A percentile compares a stretch with the other conserved stretches of the same genome.
Evolutionary conservation across 2,888 invertebrate species (phyloP).

Genomic region (Resseliella maxima): DNA sequence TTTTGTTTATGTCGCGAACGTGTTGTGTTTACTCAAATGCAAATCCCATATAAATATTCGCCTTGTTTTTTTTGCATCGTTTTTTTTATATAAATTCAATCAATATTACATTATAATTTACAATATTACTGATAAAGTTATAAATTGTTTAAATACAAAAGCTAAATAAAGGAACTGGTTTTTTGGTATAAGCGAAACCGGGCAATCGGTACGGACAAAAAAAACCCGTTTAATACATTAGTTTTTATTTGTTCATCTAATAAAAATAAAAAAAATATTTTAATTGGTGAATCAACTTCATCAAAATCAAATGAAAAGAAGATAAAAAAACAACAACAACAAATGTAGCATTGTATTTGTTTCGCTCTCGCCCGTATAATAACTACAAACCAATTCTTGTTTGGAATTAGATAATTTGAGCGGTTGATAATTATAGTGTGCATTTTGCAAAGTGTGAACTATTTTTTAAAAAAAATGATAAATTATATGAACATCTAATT

Average conservation of each 20-base stretch:
- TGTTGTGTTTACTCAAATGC: constrained; percentile 1
- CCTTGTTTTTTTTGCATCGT: neutral
- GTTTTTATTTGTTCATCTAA: constrained; percentile 45
- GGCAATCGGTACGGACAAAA: neutral
- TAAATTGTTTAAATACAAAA: constrained; percentile 46
- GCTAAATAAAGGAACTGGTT: neutral
- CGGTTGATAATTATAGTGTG: too few species aligned
- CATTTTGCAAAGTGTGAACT: neutral
- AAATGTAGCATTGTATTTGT: too few species aligned
- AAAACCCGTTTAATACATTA: constrained; percentile 38
- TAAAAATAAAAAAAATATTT: constrained; percentile 3
- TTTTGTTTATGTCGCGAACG: too few species aligned
- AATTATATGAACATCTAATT: neutral
- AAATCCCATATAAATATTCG: neutral
- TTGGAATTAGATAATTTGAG: too few species aligned
- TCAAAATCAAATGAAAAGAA: neutral
- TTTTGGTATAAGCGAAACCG: neutral
- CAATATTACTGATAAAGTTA: constrained; percentile 35
- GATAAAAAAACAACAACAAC: too few species aligned
- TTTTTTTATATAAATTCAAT: constrained; percentile 25
- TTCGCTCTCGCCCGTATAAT: too few species aligned
- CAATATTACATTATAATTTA: constrained; percentile 48
- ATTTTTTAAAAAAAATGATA: neutral
- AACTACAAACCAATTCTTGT: too few species aligned
- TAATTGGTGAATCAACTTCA: constrained; percentile 18